Percentiles rank a stretch among this genome's conserved stretches.
phyloP scores from a whole-genome alignment of 2,113 vertebrate genomes.

The Microcebus ravelobensis region DNA sequence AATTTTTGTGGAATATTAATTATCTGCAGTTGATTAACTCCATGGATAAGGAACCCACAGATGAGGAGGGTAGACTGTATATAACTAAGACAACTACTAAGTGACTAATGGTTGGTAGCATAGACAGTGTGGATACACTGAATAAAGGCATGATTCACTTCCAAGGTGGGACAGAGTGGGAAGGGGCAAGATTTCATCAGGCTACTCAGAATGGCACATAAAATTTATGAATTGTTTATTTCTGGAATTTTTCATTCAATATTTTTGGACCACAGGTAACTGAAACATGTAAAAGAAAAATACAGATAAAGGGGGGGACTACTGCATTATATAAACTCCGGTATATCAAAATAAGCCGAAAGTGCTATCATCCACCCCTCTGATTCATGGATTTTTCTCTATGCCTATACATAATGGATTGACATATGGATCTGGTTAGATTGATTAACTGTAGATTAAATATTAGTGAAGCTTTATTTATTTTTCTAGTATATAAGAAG shows the following conservation, averaged over 20 bases:
- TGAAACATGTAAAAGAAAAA: background rate
- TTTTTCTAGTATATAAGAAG: background rate
- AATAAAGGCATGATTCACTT: background rate
- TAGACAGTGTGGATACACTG: background rate
- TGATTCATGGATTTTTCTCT: background rate
- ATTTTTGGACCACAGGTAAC: background rate
- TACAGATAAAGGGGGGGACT: background rate
- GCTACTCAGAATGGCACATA: background rate
- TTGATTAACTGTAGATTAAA: background rate
- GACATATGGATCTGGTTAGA: background rate
- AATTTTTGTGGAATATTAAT: background rate
- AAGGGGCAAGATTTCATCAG: background rate
- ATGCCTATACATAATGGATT: background rate
- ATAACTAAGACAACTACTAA: background rate
- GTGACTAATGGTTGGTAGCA: background rate
- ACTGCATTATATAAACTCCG: background rate
- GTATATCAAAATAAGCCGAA: background rate
- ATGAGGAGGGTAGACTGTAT: background rate
- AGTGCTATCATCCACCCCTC: background rate
- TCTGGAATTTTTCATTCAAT: background rate
- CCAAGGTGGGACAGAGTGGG: background rate
- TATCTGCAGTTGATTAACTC: background rate
- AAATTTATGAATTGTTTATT: background rate
- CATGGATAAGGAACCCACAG: background rate
- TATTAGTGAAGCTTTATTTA: background rate